Base-by-base conservation (phyloP, 2,888 invertebrate species). In the Strigamia maritima region DNA sequence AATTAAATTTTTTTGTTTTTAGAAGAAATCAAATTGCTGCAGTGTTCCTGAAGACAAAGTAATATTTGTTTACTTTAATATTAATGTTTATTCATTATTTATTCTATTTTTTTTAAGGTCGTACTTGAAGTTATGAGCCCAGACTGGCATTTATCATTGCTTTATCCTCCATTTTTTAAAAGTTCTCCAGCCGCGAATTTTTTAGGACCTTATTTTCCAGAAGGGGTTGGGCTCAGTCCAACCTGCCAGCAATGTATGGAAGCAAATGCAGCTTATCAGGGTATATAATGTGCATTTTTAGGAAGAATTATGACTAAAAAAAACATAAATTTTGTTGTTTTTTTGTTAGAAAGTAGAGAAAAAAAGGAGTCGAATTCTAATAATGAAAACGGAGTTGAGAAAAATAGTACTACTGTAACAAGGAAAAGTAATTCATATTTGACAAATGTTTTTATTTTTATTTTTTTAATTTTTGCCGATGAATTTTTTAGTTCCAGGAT, bases 201-300 rank as follows among this genome's bases (percentile, higher is more conserved):
- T 81, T 83, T 87, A 38, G 82, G 82, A 1, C 83, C 83, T 54
- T 86, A 85, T 82, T 85, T 85, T 80, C 83, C 85, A 2, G 86
- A 87, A 80, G 84, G 84, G 49, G 85, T 87, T 12, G 87, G 87
- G 2, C 82, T 86, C 81, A 85, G 85, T 80, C 85, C 86, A 19
- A 84, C 84, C 16, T 81, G 82, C 70, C 79, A 79, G 16, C 44
- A 75, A 24, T 80, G 80, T 44, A 76, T 79, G n/a, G 75, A 76
- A 49, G 80, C 81, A 8, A 79, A 65, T n/a, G 75, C 28, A 14
- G 28, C 65, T 14, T 80, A 75, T 49, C 79, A 80, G 78, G 79
- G 80, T 80, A 79, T 31, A 8, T 14, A 22, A 60, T 24, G 60
- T 0, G 35, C n/a, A n/a, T 35, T 35, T 35, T 35, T 1, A 35